These are phyloP conservation scores for Caenorhabditis sinica DNA, from an alignment of 2,888 invertebrate species.

Conservation along the genomic window DNA sequence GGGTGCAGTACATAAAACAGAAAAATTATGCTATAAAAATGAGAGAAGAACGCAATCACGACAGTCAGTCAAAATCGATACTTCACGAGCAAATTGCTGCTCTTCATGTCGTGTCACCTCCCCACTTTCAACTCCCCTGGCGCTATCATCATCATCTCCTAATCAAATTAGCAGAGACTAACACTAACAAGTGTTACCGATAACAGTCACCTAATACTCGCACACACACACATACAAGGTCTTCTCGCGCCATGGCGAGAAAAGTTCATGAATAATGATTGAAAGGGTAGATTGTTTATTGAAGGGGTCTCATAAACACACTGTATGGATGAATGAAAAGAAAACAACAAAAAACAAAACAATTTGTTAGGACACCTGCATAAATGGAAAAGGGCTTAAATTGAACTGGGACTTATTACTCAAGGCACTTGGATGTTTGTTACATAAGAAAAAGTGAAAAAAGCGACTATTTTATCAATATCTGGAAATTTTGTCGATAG, in stretches of 20 bases:
- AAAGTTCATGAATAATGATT: slow-evolving; percentile 23
- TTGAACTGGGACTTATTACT: slow-evolving; percentile 50
- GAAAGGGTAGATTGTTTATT: slow-evolving; percentile 4
- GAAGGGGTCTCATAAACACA: background rate
- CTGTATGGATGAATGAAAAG: background rate
- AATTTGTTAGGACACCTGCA: slow-evolving; percentile 41
- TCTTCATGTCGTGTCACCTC: slow-evolving; percentile 42
- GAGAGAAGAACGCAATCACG: slow-evolving; percentile 20
- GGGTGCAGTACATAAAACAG: slow-evolving; percentile 28
- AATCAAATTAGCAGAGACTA: slow-evolving; percentile 64
- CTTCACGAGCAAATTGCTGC: slow-evolving; percentile 56
- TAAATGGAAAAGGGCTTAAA: slow-evolving; percentile 5
- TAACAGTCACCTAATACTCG: slow-evolving; percentile 40
- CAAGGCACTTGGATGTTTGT: slow-evolving; percentile 43
- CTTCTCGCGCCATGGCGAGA: slow-evolving; percentile 18
- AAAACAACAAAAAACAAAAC: slow-evolving; percentile 26
- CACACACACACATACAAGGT: slow-evolving; percentile 21
- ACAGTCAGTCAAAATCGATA: slow-evolving; percentile 50
- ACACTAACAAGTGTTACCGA: slow-evolving; percentile 53
- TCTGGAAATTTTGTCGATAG: slow-evolving; percentile 49
- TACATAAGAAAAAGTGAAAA: slow-evolving; percentile 2
- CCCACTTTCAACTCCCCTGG: slow-evolving; percentile 16
- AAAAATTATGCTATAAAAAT: slow-evolving; percentile 40
- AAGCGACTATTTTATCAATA: slow-evolving; percentile 45
- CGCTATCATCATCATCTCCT: slow-evolving; percentile 28